Evolutionary conservation across 2,797 vertebrate species (phyloP).

Genomic region (Lemur catta): DNA sequence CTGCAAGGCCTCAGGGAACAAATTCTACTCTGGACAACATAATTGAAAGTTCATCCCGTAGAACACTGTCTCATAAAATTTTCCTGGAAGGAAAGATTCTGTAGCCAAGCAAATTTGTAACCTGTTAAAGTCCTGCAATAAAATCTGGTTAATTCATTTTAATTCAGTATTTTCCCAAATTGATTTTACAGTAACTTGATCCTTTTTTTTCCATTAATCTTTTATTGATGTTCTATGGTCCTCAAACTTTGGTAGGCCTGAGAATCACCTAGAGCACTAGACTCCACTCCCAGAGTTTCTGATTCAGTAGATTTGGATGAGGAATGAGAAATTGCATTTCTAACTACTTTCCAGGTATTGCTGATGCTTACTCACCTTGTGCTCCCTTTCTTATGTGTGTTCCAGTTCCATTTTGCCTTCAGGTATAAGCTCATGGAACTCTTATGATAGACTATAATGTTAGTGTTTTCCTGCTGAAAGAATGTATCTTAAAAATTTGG

Average conservation of each 20-base stretch:
- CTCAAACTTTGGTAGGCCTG: not conserved
- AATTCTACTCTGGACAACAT: not conserved
- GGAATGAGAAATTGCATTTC: not conserved
- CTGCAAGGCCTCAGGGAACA: not conserved
- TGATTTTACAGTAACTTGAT: not conserved
- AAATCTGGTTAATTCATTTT: conserved; percentile 34
- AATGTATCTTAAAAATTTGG: not conserved
- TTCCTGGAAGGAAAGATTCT: not conserved
- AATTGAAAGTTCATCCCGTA: not conserved
- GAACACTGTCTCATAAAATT: not conserved
- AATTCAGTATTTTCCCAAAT: conserved; percentile 17
- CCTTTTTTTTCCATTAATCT: not conserved
- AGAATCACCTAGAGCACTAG: not conserved
- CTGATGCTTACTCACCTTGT: not conserved
- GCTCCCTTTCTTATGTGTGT: not conserved
- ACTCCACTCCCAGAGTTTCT: not conserved
- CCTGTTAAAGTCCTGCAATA: not conserved
- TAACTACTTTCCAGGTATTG: not conserved
- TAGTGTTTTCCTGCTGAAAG: not conserved
- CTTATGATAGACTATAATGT: not conserved
- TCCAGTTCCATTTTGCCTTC: not conserved
- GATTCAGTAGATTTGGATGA: not conserved
- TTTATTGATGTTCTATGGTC: not conserved
- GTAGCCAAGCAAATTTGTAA: not conserved
- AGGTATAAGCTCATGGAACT: not conserved